Conservation (phyloP, 2,888 invertebrate genomes). For the Clitarchus hookeri region DNA sequence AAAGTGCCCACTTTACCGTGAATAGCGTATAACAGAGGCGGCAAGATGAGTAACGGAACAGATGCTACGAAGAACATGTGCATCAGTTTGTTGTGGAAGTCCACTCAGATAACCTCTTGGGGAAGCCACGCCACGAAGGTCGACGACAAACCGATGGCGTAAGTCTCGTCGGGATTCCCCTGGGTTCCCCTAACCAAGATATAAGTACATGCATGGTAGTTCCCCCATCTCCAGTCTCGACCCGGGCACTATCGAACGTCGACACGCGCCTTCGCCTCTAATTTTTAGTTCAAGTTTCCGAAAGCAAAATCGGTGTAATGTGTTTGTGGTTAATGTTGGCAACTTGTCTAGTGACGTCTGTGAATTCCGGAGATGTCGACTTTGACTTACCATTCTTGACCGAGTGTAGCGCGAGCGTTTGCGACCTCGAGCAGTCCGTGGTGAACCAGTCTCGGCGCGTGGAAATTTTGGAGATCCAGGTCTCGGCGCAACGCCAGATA, state of each 20-base stretch:
- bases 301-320: no score
- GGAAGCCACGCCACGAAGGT: slow-evolving; percentile 2
- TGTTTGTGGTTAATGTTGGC: neutral
- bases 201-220: neutral
- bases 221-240: neutral
- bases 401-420: neutral
- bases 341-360: neutral
- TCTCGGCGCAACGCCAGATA: slow-evolving; percentile 5
- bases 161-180: neutral
- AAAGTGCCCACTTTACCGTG: no score
- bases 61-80: neutral
- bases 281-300: no score
- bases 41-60: neutral
- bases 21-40: no score
- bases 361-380: neutral
- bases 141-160: neutral
- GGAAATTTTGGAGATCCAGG: neutral
- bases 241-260: neutral
- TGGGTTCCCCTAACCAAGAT: neutral
- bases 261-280: neutral
- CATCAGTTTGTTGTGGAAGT: neutral
- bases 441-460: neutral
- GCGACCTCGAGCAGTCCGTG: slow-evolving; percentile 1
- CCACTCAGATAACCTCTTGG: slow-evolving; percentile 6
- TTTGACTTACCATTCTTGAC: neutral